Percentiles rank a stretch among this genome's conserved stretches.
These are phyloP conservation scores for Biston stratarius DNA, from an alignment of 2,888 invertebrate genomes.

Conservation along the genomic window DNA sequence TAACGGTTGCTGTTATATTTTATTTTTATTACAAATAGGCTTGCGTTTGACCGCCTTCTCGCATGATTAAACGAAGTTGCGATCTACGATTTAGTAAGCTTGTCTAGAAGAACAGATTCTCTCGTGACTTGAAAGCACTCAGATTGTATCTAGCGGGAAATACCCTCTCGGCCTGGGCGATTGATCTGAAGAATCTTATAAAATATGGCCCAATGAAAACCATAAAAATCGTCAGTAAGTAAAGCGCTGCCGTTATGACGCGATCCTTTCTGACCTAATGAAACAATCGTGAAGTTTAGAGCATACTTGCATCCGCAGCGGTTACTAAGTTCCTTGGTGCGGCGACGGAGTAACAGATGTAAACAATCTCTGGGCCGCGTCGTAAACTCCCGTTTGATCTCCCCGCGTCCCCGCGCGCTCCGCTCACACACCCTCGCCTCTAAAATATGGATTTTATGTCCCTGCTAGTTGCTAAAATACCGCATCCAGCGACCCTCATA, in stretches of 20 bases:
- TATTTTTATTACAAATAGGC: too few relatives aligned
- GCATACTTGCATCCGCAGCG: conserved; percentile 70
- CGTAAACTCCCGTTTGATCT: conserved; percentile 85
- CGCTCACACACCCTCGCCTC: conserved; percentile 63
- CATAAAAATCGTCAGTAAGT: conserved; percentile 10
- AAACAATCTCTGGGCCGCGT: conserved; percentile 83
- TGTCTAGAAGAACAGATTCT: too few relatives aligned
- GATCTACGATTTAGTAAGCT: too few relatives aligned
- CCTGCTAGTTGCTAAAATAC: conserved; percentile 79
- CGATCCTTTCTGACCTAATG: conserved; percentile 44
- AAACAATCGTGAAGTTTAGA: conserved; percentile 60
- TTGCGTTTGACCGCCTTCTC: too few relatives aligned
- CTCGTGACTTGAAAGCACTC: too few relatives aligned
- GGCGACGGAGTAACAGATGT: conserved; percentile 83
- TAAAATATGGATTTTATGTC: conserved; percentile 85
- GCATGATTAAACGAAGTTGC: too few relatives aligned
- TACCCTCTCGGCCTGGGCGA: too few relatives aligned
- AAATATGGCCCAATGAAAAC: conserved; percentile 8
- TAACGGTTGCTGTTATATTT: too few relatives aligned
- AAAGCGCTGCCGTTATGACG: conserved; percentile 36
- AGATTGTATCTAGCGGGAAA: too few relatives aligned
- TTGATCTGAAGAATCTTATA: neutral
- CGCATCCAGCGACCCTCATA: conserved; percentile 80
- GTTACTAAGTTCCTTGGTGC: conserved; percentile 80
- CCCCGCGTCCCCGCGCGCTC: conserved; percentile 62